Conservation (phyloP, 1,140 invertebrate species). For the Physella acuta region DNA sequence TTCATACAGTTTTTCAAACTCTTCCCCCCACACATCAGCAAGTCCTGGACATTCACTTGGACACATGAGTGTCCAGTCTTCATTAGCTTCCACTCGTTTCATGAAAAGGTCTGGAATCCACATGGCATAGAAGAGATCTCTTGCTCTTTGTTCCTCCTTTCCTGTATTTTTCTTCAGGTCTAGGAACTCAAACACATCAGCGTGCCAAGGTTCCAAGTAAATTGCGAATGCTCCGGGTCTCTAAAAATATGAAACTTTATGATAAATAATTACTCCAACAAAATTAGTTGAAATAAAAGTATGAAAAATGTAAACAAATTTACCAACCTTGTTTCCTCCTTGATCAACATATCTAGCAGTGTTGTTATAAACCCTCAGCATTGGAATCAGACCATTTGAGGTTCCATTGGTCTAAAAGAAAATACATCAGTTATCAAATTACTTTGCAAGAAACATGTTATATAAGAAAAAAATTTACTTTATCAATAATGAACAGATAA, state of each 20-base stretch:
- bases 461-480: neutral
- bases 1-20: constrained; percentile 88
- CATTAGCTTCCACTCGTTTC: constrained; percentile 87
- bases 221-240: constrained; percentile 98
- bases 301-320: neutral
- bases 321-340: constrained; percentile 85
- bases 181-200: constrained; percentile 94
- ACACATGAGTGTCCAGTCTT: constrained; percentile 94
- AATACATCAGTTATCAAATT: neutral
- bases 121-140: constrained; percentile 96
- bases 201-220: constrained; percentile 98
- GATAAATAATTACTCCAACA: neutral
- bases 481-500: no score
- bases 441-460: neutral
- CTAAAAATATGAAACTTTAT: constrained; percentile 48
- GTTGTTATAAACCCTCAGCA: constrained; percentile 95
- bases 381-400: constrained; percentile 96
- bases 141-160: constrained; percentile 65
- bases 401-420: constrained; percentile 77
- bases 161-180: constrained; percentile 87
- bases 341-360: constrained; percentile 97
- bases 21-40: constrained; percentile 87
- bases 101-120: constrained; percentile 99
- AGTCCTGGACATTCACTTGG: constrained; percentile 90
- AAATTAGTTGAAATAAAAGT: neutral